Evolutionary conservation across 2,888 invertebrate genomes (phyloP).

Genomic region (Tetranychus truncatus): DNA sequence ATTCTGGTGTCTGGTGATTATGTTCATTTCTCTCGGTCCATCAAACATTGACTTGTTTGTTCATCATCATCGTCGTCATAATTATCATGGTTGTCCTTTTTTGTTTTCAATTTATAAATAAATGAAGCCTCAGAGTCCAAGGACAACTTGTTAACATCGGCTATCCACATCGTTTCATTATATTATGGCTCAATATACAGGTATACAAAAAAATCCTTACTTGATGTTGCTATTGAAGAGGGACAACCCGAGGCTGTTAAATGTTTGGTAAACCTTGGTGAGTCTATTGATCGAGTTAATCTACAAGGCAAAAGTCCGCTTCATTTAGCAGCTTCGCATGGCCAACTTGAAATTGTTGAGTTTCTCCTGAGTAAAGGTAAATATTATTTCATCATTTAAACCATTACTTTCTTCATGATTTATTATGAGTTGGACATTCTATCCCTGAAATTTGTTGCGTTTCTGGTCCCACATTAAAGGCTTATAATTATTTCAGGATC

Average conservation of each 20-base stretch:
- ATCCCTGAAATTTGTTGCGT: too few species aligned
- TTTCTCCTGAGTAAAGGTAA: slow-evolving; percentile 46
- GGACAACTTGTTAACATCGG: not conserved
- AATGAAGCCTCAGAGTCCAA: slow-evolving; percentile 4
- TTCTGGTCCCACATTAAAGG: too few species aligned
- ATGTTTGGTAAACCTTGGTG: not conserved
- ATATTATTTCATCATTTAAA: not conserved
- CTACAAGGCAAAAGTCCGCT: slow-evolving; percentile 75
- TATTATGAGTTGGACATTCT: too few species aligned
- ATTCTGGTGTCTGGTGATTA: too few species aligned
- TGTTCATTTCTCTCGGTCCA: too few species aligned
- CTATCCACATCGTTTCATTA: not conserved
- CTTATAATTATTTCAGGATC: too few species aligned
- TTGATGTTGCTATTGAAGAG: not conserved
- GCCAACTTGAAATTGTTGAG: slow-evolving; percentile 86
- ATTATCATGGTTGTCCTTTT: too few species aligned
- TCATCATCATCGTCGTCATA: too few species aligned
- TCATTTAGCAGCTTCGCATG: slow-evolving; percentile 86
- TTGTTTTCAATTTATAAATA: too few species aligned
- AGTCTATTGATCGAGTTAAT: not conserved
- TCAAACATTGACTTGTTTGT: too few species aligned
- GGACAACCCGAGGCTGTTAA: not conserved
- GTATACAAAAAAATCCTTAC: slow-evolving; percentile 2
- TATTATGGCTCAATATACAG: slow-evolving; percentile 1
- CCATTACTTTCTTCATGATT: too few species aligned